Base-by-base conservation (phyloP, 2,888 invertebrate genomes). In the Muscina levida region DNA sequence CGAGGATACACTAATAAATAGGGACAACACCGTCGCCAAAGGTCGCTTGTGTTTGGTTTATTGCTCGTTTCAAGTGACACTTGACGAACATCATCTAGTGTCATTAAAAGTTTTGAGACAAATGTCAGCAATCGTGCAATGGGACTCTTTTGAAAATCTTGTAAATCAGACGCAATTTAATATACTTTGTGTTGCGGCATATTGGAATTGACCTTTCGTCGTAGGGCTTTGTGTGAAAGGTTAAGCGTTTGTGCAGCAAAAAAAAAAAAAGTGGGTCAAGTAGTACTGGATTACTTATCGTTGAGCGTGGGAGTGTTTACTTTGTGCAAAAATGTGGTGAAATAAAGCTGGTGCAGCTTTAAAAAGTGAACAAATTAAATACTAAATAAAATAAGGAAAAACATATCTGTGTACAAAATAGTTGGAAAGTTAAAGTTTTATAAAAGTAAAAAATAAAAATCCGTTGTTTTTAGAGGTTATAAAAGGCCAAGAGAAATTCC, bases 121-220 rank as follows among this genome's bases (percentile, higher is more conserved):
- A 42, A 62, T 62, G 39, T n/a, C 42, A 62, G 42, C 13, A 37
- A 22, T 62, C 39, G 37, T 62, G 39, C 39, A 42, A n/a, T n/a
- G n/a, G 42, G 5, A 42, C 22, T 39, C 26, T 37, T 42, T 42
- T 42, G 19, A 22, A 19, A 22, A 39, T 22, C 62, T 22, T 62
- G 39, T 22, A 39, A 13, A 42, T 11, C 62, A 62, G 39, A 22
- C 22, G 42, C 19, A 42, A 42, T 62, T 62, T 62, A 39, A 42
- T 62, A 39, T 42, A 39, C 17, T 59, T 62, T 26, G 5, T 10
- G n/a, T 31, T 53, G 15, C 19, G 13, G 4, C 42, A 5, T 13
- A 2, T n/a, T n/a, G 15, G 48, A 2, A 53, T 11, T 59, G 15
- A 39, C 4, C 10, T 59, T 37, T 5, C 11, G 24, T 56, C 17